Conservation (phyloP, 2,888 invertebrate species). For the Nezara viridula region DNA sequence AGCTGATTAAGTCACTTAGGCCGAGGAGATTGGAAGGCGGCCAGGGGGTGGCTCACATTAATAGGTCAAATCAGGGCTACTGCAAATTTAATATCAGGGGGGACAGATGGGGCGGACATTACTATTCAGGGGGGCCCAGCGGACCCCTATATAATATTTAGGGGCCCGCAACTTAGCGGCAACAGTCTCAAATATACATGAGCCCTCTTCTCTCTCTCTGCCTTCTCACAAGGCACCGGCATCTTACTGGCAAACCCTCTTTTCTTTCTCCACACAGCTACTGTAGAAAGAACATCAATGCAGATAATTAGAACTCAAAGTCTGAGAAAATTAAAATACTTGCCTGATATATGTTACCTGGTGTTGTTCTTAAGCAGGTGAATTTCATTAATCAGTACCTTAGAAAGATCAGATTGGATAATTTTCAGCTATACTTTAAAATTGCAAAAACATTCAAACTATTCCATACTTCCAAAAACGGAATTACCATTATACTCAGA, state of each 20-base stretch:
- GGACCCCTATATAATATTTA: slow-evolving; percentile 62
- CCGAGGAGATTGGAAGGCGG: slow-evolving; percentile 45
- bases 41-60: slow-evolving; percentile 46
- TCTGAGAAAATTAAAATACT: background rate
- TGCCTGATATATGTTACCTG: background rate
- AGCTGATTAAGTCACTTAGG: slow-evolving; percentile 45
- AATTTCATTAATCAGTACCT: too few relatives aligned
- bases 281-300: background rate
- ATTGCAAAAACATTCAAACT: too few relatives aligned
- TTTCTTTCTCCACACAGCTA: background rate
- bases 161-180: slow-evolving; percentile 61
- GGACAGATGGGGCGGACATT: slow-evolving; percentile 58
- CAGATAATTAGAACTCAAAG: background rate
- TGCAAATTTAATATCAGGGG: slow-evolving; percentile 49
- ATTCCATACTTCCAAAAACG: too few relatives aligned
- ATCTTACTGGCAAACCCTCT: background rate
- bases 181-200: slow-evolving; percentile 52
- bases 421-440: too few relatives aligned
- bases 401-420: too few relatives aligned
- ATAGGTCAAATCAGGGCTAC: slow-evolving; percentile 55
- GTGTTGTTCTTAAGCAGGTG: too few relatives aligned
- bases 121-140: slow-evolving; percentile 61
- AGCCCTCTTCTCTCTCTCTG: slow-evolving; percentile 21
- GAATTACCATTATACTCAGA: too few relatives aligned
- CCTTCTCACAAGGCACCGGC: background rate